Percentiles rank a stretch among this genome's conserved stretches.
Evolutionary conservation across 1,140 invertebrate genomes (phyloP).

Genomic region (Portunus trituberculatus): DNA sequence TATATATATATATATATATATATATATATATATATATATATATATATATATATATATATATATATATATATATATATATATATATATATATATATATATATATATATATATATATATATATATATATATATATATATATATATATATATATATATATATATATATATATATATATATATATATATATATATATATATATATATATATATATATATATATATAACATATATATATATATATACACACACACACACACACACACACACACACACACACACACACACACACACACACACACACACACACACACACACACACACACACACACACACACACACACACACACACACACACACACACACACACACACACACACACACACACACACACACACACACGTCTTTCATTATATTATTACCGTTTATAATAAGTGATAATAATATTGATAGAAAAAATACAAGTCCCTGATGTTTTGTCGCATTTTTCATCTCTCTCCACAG

Average conservation of each 20-base stretch:
- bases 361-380: constrained; percentile 10
- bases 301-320: too few relatives aligned
- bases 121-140: constrained; percentile 29
- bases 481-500: too few relatives aligned
- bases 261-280: constrained; percentile 7
- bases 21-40: constrained; percentile 42
- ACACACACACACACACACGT: neutral
- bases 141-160: neutral
- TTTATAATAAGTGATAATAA: too few relatives aligned
- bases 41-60: neutral
- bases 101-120: constrained; percentile 50
- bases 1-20: constrained; percentile 31
- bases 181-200: too few relatives aligned
- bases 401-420: too few relatives aligned
- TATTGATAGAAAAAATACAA: too few relatives aligned
- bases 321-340: constrained; percentile 29
- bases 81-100: constrained; percentile 55
- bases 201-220: too few relatives aligned
- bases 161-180: neutral
- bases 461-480: too few relatives aligned
- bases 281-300: constrained; percentile 28
- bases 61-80: constrained; percentile 48
- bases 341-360: too few relatives aligned
- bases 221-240: constrained; percentile 41
- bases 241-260: constrained; percentile 30